A percentile compares a stretch with the other conserved stretches of the same genome.
Conservation (phyloP, 2,113 vertebrate species). For the Corapipo altera region DNA sequence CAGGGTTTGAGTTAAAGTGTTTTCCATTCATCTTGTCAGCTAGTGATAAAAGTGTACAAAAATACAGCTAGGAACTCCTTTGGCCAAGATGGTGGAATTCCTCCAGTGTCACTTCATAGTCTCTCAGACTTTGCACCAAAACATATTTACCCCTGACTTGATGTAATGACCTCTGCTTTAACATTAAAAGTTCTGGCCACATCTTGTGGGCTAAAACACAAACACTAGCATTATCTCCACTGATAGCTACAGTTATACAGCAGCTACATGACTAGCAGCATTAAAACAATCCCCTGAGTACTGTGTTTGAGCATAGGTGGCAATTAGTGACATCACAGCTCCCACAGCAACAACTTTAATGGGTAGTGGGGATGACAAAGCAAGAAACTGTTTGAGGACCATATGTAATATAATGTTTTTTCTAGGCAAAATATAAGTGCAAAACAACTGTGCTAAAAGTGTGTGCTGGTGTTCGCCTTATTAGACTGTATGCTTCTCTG, state of each 20-base stretch:
- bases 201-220: background rate
- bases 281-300: background rate
- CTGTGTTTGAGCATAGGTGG: background rate
- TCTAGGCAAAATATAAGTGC: background rate
- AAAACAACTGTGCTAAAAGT: background rate
- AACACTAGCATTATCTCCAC: background rate
- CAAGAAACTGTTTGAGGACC: background rate
- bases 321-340: background rate
- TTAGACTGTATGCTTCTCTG: fast-evolving
- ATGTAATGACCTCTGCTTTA: background rate
- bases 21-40: background rate
- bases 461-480: background rate
- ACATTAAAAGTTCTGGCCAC: background rate
- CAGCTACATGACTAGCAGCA: background rate
- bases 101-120: background rate
- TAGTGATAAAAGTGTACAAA: background rate
- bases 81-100: background rate
- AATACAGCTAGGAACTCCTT: background rate
- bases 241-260: background rate
- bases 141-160: background rate
- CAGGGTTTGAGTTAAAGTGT: background rate
- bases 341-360: background rate
- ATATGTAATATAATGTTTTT: background rate
- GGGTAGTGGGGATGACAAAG: fast-evolving
- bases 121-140: background rate